These are phyloP conservation scores for Dioctria rufipes DNA, from an alignment of 2,888 invertebrate species.

Conservation along the genomic window DNA sequence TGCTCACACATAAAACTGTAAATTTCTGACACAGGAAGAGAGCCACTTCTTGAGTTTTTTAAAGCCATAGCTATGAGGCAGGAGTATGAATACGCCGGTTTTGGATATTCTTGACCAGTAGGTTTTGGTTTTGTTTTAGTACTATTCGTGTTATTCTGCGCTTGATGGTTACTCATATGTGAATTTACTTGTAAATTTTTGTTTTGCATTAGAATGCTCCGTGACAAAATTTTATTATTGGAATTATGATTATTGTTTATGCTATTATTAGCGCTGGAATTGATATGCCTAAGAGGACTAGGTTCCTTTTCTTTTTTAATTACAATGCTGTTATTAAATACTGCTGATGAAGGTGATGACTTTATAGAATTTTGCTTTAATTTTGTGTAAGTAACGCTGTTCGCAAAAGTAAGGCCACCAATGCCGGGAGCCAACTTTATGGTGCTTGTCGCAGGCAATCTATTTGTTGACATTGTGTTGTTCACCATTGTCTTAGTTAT, in stretches of 20 bases:
- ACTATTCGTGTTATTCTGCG: neutral
- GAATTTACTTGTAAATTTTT: slow-evolving; percentile 37
- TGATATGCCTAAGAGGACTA: slow-evolving; percentile 53
- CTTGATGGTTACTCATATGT: neutral
- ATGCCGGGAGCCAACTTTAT: slow-evolving; percentile 70
- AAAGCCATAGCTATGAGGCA: slow-evolving; percentile 98
- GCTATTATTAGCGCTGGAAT: slow-evolving; percentile 25
- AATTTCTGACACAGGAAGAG: slow-evolving; percentile 97
- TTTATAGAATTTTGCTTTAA: slow-evolving; percentile 66
- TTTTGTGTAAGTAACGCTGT: slow-evolving; percentile 70
- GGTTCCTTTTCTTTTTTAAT: slow-evolving; percentile 53
- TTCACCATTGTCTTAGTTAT: slow-evolving; percentile 41
- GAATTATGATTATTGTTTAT: slow-evolving; percentile 27
- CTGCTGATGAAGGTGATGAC: slow-evolving; percentile 45
- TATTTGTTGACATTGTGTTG: slow-evolving; percentile 1
- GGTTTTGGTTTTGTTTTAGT: slow-evolving; percentile 63
- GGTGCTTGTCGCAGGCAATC: slow-evolving; percentile 63
- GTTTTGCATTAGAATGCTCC: slow-evolving; percentile 47
- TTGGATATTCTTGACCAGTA: slow-evolving; percentile 80
- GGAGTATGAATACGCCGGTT: slow-evolving; percentile 98
- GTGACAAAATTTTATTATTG: slow-evolving; percentile 32
- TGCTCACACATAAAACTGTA: slow-evolving; percentile 99
- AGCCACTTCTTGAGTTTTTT: slow-evolving; percentile 95
- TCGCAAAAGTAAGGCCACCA: slow-evolving; percentile 70
- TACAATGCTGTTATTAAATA: slow-evolving; percentile 41